Percentiles rank a stretch among this genome's conserved stretches.
Conservation (phyloP, 2,888 invertebrate species). For the Ligdia adustata region DNA sequence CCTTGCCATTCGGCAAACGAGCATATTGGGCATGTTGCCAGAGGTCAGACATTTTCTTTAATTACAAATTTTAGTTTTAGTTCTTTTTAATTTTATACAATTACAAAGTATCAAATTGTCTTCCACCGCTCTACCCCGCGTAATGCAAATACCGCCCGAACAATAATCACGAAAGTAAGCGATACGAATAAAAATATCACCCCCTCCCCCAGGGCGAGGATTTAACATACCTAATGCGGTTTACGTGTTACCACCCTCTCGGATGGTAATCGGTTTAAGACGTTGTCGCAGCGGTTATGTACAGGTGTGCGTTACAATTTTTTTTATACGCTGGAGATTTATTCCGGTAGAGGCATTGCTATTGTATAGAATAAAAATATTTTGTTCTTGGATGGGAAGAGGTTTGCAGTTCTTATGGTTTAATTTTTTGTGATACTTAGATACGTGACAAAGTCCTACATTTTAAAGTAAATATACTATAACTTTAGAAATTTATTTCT, state of each 20-base stretch:
- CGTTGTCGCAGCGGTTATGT: conserved; percentile 62
- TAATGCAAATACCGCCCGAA: conserved; percentile 77
- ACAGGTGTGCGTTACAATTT: conserved; percentile 32
- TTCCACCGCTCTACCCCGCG: conserved; percentile 35
- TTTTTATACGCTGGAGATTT: conserved; percentile 21
- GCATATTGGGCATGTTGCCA: too few relatives aligned
- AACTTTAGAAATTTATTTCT: too few relatives aligned
- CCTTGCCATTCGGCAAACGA: too few relatives aligned
- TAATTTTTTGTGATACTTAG: too few relatives aligned
- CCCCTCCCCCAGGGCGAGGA: conserved; percentile 62
- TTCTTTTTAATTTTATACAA: neutral
- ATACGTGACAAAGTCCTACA: too few relatives aligned
- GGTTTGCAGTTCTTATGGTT: too few relatives aligned
- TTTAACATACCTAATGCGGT: conserved; percentile 83
- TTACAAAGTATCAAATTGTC: conserved; percentile 45
- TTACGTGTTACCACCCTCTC: conserved; percentile 67
- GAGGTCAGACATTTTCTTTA: too few relatives aligned
- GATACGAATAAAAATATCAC: conserved; percentile 81
- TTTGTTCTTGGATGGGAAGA: too few relatives aligned
- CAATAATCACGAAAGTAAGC: conserved; percentile 82
- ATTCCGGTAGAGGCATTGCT: neutral
- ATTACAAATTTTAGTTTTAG: too few relatives aligned
- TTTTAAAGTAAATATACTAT: too few relatives aligned
- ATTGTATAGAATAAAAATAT: too few relatives aligned
- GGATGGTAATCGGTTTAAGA: conserved; percentile 79